Conservation (phyloP, 2,797 vertebrate species). For the Chaetodon trifasciatus region DNA sequence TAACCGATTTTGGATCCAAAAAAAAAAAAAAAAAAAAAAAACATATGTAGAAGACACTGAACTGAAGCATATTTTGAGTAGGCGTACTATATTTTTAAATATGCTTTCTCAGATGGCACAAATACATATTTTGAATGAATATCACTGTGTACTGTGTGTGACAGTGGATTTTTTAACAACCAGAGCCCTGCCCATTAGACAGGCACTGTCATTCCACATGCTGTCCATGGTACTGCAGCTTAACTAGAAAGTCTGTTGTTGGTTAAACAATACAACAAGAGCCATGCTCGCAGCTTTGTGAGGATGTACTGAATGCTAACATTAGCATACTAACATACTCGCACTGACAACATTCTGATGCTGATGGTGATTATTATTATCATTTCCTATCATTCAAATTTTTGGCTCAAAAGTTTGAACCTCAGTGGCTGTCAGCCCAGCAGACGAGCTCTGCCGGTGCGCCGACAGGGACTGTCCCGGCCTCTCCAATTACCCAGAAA, state of each 20-base stretch:
- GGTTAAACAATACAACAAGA: too few relatives aligned
- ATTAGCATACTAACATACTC: background rate
- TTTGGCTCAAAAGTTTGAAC: background rate
- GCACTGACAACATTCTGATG: too few relatives aligned
- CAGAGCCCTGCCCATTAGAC: too few relatives aligned
- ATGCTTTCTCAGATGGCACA: background rate
- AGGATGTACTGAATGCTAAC: background rate
- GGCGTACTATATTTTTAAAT: background rate
- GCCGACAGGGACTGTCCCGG: slow-evolving; percentile 38
- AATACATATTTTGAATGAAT: background rate
- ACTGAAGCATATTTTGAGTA: background rate
- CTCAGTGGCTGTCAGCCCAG: slow-evolving; percentile 40
- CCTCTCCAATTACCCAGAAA: slow-evolving; percentile 70
- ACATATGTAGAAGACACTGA: background rate
- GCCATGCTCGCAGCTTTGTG: background rate
- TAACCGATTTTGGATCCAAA: background rate
- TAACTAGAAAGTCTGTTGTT: background rate
- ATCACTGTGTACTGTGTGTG: background rate
- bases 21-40: background rate
- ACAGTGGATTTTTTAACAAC: background rate
- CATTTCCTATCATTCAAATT: background rate
- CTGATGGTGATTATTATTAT: too few relatives aligned
- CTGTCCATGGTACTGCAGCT: background rate
- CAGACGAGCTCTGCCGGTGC: slow-evolving; percentile 39
- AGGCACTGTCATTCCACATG: too few relatives aligned